Evolutionary conservation across 2,797 vertebrate genomes (phyloP), one percentile per base, ranked within the genome.

Genomic region (Sebastes diaconus): DNA sequence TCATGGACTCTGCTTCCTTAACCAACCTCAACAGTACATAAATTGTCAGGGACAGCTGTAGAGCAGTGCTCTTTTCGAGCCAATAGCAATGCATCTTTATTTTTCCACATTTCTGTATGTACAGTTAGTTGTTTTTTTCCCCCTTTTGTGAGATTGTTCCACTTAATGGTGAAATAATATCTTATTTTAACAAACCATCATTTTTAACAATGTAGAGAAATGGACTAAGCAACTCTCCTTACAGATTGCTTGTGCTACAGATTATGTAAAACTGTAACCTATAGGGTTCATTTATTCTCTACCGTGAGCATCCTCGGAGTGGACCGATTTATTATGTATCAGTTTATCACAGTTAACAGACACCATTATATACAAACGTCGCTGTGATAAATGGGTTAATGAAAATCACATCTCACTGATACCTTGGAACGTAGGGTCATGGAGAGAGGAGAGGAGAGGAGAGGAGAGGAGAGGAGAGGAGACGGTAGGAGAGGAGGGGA

Each of bases 361-460:
- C 69, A 68, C 68, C 74, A 52, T 87, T 88, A 92, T 84, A 91
- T 81, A 88, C 87, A 89, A 89, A 90, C 73, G 84, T 90, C 83
- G 57, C 80, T 52, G 87, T 94, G 90, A 95, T 94, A 86, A 95
- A 96, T 94, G 92, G 94, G 91, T 94, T 94, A 92, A 93, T 95
- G 90, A 94, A 94, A 95, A 90, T 92, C 91, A 90, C 93, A 93
- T 91, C 90, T 90, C 83, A 84, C 81, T 93, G 92, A 95, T 93
- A 91, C 84, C 76, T 68, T 50, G 5, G 52, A 60, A 77, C 71
- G 59, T 16, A 22, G 50, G 55, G 63, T 84, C 16, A 77, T 58
- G 55, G 64, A 60, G 34, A 27, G 32, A 24, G n/a, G 32, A 32
- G 18, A 12, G 9, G 16, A 30, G 30, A 32, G 30, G 30, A 32